Conservation (phyloP, 2,797 vertebrate species). For the Acrossocheilus wenchowensis region DNA sequence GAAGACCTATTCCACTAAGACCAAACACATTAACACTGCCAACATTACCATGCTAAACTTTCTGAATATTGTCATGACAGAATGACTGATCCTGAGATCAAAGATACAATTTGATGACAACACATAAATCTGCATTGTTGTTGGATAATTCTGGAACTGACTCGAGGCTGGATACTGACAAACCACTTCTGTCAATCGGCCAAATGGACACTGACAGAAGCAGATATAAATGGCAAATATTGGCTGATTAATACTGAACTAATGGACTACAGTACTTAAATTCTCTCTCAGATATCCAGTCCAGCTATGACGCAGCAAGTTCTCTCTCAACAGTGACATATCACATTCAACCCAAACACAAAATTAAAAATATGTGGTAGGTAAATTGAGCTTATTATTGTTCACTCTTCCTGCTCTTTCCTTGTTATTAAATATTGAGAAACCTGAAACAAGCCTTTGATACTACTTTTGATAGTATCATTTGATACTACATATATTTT, state of each 20-base stretch:
- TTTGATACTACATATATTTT: not conserved
- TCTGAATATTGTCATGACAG: not conserved
- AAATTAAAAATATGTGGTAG: not conserved
- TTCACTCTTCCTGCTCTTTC: not conserved
- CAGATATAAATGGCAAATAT: not conserved
- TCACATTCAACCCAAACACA: not conserved
- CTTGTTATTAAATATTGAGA: not conserved
- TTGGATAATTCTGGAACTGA: not conserved
- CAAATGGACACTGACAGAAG: not conserved
- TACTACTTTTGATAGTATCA: not conserved
- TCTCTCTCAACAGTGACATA: constrained; percentile 3
- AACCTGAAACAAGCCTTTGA: not conserved
- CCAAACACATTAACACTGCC: not conserved
- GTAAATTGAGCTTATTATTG: constrained; percentile 21
- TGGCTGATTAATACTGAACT: not conserved
- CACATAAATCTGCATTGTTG: not conserved
- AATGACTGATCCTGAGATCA: not conserved
- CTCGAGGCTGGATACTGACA: not conserved
- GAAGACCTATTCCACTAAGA: not conserved
- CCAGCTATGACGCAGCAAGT: not conserved
- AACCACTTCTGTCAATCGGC: not conserved
- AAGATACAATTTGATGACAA: not conserved
- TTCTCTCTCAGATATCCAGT: not conserved
- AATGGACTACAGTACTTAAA: not conserved
- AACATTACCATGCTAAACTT: not conserved